A percentile compares a stretch with the other conserved stretches of the same genome.
These are phyloP conservation scores for Sebastes diploproa DNA, from an alignment of 2,797 vertebrate species.

Conservation along the genomic window DNA sequence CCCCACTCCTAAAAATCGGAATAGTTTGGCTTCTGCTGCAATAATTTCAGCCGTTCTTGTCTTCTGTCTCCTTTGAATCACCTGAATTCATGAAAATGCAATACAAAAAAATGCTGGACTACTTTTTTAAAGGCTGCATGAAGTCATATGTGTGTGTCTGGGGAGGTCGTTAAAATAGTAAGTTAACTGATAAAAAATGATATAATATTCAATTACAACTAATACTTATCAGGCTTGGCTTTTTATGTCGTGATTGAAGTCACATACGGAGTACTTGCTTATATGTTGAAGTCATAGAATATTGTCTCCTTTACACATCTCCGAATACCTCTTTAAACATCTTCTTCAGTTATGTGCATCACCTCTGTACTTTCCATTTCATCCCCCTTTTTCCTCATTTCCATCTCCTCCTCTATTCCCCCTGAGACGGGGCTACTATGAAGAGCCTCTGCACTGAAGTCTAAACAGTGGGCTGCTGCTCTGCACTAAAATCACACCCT, in stretches of 20 bases:
- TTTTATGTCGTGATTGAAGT: neutral
- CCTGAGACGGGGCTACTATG: neutral
- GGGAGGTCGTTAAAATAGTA: neutral
- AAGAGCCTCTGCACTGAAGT: constrained; percentile 15
- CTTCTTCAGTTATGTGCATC: neutral
- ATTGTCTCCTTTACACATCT: neutral
- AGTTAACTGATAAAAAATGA: neutral
- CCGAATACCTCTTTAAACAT: neutral
- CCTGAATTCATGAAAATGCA: neutral
- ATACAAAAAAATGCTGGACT: neutral
- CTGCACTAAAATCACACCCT: constrained; percentile 29
- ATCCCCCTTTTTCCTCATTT: neutral
- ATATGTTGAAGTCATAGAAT: neutral
- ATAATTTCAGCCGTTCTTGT: neutral
- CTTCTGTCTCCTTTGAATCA: neutral
- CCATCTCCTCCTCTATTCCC: neutral
- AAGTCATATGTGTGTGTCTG: neutral
- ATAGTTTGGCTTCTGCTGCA: neutral
- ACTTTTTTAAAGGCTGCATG: neutral
- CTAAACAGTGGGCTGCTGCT: constrained; percentile 22
- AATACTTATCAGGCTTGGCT: neutral
- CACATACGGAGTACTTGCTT: neutral
- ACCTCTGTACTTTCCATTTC: neutral
- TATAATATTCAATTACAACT: neutral
- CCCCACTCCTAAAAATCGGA: neutral